Base-by-base conservation (phyloP, 2,113 vertebrate species). In the Lamprotornis superbus region DNA sequence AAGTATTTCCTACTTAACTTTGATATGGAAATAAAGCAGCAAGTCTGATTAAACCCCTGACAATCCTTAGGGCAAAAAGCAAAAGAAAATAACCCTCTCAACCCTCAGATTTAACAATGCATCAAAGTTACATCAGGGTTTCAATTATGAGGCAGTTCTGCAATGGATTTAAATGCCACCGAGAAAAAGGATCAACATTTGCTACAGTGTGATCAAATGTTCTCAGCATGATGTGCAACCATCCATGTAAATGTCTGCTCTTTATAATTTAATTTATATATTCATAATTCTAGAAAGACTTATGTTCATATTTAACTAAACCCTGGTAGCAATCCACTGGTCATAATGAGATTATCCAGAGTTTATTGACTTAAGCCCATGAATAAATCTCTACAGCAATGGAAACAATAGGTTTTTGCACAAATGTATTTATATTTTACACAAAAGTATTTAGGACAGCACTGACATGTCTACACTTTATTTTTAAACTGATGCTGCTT, bases 1-100 rank as follows among this genome's bases (percentile, higher is more conserved):
- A 97, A 96, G 82, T 75, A 93, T 93, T 91, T 89, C 82, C 77
- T 61, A 65, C 57, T 96, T 94, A 96, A 83, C 76, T 95, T 93
- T 93, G 94, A 96, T 85, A 91, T 74, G 77, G 88, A 95, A 96
- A 96, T 92, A 92, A 70, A 71, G 39, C 56, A 87, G 52, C 22
- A 92, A 93, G 78, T 50, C 61, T 92, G 80, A 84, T 89, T 80
- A 88, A 83, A 60, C 33, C 28, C 74, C 49, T 53, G 28, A 52
- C 40, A 89, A 93, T 68, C 77, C 47, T 93, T 37, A 67, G 21
- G 80, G 79, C 56, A 76, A 93, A 90, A 87, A 88, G 15, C 16
- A 80, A 96, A 90, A 40, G 20, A 90, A 91, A 71, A 11, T n/a
- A 79, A 84, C 20, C 4, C 18, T 68, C 57, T 18, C 15, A 80